Base-by-base conservation (phyloP, 1,140 invertebrate species). In the Zaprionus taronus region DNA sequence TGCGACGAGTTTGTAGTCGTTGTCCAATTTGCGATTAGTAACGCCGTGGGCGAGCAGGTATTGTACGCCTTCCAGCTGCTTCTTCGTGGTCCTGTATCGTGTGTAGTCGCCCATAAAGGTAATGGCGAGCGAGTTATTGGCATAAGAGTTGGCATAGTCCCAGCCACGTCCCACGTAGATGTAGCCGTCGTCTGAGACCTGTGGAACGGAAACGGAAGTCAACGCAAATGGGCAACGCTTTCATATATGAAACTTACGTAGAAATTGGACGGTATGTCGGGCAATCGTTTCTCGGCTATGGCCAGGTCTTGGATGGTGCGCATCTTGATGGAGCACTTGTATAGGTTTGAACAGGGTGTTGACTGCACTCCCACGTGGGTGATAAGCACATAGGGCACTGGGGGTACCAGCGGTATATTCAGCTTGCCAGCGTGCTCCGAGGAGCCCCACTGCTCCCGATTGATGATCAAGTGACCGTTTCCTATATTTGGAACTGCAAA, bases 141-240 rank as follows among this genome's bases (percentile, higher is more conserved):
- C 93, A 81, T 95, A 94, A 24, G 94, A 93, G 41, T 95, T 95
- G 24, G 93, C 87, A 41, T 80, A 83, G 62, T 94, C 93, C 95
- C 95, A 96, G 26, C 94, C 95, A 55, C 95, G 93, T 15, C 94
- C 95, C 65, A 94, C 94, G 81, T 95, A 96, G 11, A 95, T 93
- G n/a, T 93, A 93, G 2, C 94, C 95, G 79, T 96, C 95, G 14
- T 94, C 93, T 4, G 94, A 95, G 17, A 95, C 93, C 61, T 95
- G 63, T 24, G 80, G 70, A 34, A 11, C 66, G 72, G 63, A 73
- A 83, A 55, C 64, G 55, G 38, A 66, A 41, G n/a, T 55, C 20
- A 20, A 26, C 24, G 2, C 15, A 63, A 28, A 34, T 34, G 26
- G 63, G 53, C 38, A 79, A 66, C 17, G 22, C 34, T 41, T 11